Conservation (phyloP, 35 echinoderm and acorn worm genomes). For the Ptychodera flava region DNA sequence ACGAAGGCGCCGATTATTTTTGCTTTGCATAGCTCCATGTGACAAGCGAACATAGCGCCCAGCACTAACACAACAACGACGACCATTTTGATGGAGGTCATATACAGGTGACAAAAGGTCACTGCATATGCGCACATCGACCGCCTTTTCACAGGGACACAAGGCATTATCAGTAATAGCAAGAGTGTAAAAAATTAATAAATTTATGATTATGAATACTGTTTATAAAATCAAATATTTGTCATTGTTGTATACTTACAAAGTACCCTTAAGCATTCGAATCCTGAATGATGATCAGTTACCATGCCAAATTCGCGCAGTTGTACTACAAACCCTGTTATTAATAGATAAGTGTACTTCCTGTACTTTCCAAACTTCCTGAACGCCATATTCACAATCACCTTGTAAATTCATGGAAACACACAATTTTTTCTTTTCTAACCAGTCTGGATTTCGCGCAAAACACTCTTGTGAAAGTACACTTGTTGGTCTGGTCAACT, state of each 20-base stretch:
- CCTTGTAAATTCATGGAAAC: too few relatives aligned
- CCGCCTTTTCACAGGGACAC: neutral
- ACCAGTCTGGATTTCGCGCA: too few relatives aligned
- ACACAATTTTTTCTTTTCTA: too few relatives aligned
- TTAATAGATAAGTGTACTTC: too few relatives aligned
- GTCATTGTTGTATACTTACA: neutral
- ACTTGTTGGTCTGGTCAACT: too few relatives aligned
- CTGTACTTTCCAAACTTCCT: too few relatives aligned
- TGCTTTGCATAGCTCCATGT: neutral
- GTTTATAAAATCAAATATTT: too few relatives aligned
- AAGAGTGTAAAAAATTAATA: neutral
- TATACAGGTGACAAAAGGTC: neutral
- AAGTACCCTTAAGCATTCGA: neutral
- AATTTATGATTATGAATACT: too few relatives aligned
- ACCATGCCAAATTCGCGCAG: neutral
- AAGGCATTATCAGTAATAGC: too few relatives aligned
- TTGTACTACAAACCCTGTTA: too few relatives aligned
- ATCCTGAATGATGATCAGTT: neutral
- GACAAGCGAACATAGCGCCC: neutral
- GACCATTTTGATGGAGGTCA: neutral
- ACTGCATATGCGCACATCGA: neutral
- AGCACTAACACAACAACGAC: constrained; percentile 51
- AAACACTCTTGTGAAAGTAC: too few relatives aligned
- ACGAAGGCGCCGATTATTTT: constrained; percentile 28
- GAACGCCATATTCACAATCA: too few relatives aligned